Base-by-base conservation (phyloP, 2,797 vertebrate genomes). In the Periparus ater region DNA sequence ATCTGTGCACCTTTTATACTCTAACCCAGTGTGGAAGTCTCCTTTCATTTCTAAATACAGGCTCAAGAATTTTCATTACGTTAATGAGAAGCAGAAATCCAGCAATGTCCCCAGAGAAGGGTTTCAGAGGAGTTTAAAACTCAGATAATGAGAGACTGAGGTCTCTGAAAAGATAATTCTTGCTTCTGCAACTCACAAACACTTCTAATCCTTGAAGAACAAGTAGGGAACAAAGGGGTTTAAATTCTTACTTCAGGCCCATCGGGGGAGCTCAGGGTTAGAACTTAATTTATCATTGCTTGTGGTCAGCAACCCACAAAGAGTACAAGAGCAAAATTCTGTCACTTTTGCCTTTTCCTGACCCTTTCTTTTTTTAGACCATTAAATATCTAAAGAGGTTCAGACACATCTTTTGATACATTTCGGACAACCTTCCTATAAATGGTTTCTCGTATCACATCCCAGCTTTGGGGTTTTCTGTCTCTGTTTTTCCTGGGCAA, bases 81-180 rank as follows among this genome's bases (percentile, higher is more conserved):
- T 68, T 85, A 92, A 54, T 9, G 34, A 71, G 67, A 47, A 34
- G 38, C 40, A 67, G 48, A 83, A 79, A 79, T 25, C 11, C 23
- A 85, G 10, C 8, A 5, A n/a, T 0, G 0, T 32, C 48, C 44
- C 60, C 36, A 32, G 78, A 72, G 54, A 42, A 18, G 0, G 2
- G 23, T 32, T 78, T 80, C 47, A 78, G 50, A 76, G 61, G 21
- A 73, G n/a, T 53, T 73, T 32, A 73, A 85, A 89, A 55, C 58
- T 61, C 27, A 13, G 19, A 44, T 53, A 47, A 42, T 40, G 18
- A 60, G 70, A 77, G 79, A 10, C 15, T 45, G 3, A 75, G 19
- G 15, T 36, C 22, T 16, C 25, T 16, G 0, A 21, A 68, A 72
- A 81, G n/a, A 7, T 7, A 71, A 58, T 60, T 84, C 79, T 62